Conservation (phyloP, 2,888 invertebrate genomes). For the Cantharis flavilabris region DNA sequence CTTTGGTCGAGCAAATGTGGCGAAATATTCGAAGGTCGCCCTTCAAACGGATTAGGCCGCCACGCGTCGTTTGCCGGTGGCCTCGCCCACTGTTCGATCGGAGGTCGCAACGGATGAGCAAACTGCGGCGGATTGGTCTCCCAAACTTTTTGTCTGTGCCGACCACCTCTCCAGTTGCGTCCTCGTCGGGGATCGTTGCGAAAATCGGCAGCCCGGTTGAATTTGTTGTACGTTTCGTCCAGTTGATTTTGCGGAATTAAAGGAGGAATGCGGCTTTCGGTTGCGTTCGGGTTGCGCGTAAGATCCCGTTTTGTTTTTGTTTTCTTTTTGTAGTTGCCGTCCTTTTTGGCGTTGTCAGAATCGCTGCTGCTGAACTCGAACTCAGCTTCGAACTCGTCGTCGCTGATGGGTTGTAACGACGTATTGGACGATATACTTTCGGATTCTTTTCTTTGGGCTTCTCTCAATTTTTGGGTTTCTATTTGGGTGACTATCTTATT, state of each 20-base stretch:
- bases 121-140: slow-evolving; percentile 19
- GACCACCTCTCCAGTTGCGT: slow-evolving; percentile 28
- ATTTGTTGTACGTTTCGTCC: slow-evolving; percentile 24
- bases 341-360: slow-evolving; percentile 1
- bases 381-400: slow-evolving; percentile 50
- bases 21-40: slow-evolving; percentile 4
- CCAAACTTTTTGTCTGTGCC: slow-evolving; percentile 23
- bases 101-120: slow-evolving; percentile 35
- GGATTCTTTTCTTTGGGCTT: slow-evolving; percentile 74
- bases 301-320: slow-evolving; percentile 34
- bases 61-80: slow-evolving; percentile 37
- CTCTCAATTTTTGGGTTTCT: slow-evolving; percentile 75
- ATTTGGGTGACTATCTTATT: slow-evolving; percentile 79
- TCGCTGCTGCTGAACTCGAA: slow-evolving; percentile 35
- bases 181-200: slow-evolving; percentile 24
- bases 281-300: slow-evolving; percentile 58
- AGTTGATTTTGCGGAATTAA: slow-evolving; percentile 48
- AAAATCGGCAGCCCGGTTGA: slow-evolving; percentile 14
- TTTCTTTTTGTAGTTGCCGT: slow-evolving; percentile 6
- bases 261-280: slow-evolving; percentile 47
- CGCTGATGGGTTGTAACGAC: slow-evolving; percentile 52
- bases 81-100: slow-evolving; percentile 39
- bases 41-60: slow-evolving; percentile 27
- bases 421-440: slow-evolving; percentile 54
- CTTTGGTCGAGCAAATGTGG: slow-evolving; percentile 11